Evolutionary conservation across 2,797 vertebrate species (phyloP), one percentile per base, ranked within the genome.

Genomic region (Netta rufina): DNA sequence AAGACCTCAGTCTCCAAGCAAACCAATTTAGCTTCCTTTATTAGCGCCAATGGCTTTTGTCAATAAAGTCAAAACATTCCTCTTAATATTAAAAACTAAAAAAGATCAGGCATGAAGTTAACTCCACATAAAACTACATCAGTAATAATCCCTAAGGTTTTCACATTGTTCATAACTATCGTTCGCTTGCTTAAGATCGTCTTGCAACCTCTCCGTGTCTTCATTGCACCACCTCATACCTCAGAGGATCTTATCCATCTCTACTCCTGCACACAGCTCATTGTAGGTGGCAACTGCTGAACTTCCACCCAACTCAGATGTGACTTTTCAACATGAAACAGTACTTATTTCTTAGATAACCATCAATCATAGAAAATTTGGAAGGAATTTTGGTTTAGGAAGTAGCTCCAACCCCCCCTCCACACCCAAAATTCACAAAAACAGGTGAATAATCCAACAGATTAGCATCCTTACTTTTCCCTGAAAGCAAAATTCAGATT

Each of bases 311-410:
- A 57, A 12, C 8, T 65, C 21, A n/a, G 9, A n/a, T 0, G 1
- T 9, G 14, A 24, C 33, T 24, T 73, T 61, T 43, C 45, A 53
- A 47, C 15, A 20, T 9, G 30, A 87, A 84, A 60, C 8, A 76
- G 8, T 75, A 47, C 5, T 66, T 62, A 36, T 27, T 80, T 67
- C 56, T 89, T 57, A 25, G 30, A 38, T 33, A 88, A 13, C 33
- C 8, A 49, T 21, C 57, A 33, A 14, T 43, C 8, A n/a, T 0
- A 30, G 28, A 33, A 93, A 90, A 84, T 0, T 0, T 19, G 43
- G 21, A 62, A 74, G 8, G 4, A 67, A 47, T 49, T 21, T 19
- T 33, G 19, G 2, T 24, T 58, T 18, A 67, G 36, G 49, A 90
- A 57, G 32, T 21, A 77, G 15, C 6, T 22, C 19, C 36, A 67